Percentiles rank a stretch among this genome's conserved stretches.
These are phyloP conservation scores for Carposina sasakii DNA, from an alignment of 1,140 invertebrate genomes.

Conservation along the genomic window DNA sequence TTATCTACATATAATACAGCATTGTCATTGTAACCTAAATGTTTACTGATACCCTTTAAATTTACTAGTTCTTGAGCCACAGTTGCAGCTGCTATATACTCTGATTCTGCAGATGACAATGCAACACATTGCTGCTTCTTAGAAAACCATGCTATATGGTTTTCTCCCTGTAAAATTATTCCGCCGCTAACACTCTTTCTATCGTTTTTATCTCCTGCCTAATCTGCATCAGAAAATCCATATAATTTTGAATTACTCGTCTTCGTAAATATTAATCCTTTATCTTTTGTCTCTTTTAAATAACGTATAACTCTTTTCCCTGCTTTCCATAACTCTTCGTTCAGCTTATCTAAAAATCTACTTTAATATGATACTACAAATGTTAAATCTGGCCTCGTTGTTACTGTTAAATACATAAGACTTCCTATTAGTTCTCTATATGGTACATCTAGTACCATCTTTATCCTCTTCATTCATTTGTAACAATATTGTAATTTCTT, in stretches of 20 bases:
- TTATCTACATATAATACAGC: too few relatives aligned
- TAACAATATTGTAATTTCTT: too few relatives aligned
- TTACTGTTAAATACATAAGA: too few relatives aligned
- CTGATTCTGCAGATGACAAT: slow-evolving; percentile 28
- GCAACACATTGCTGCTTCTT: slow-evolving; percentile 29
- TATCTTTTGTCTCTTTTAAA: slow-evolving; percentile 1
- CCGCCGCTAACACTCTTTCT: slow-evolving; percentile 30
- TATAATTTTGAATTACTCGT: background rate
- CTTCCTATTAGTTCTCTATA: too few relatives aligned
- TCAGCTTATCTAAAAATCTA: slow-evolving; percentile 4
- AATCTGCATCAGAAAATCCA: slow-evolving; percentile 26
- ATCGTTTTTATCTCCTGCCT: slow-evolving; percentile 20
- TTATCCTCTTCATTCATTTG: too few relatives aligned
- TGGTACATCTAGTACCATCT: too few relatives aligned
- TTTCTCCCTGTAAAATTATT: slow-evolving; percentile 19
- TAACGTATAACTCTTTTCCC: slow-evolving; percentile 1
- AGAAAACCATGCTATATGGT: slow-evolving; percentile 26
- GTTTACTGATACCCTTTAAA: too few relatives aligned
- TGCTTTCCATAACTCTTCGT: slow-evolving; percentile 1
- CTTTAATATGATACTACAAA: background rate
- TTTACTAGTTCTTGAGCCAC: too few relatives aligned
- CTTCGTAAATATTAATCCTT: slow-evolving; percentile 1
- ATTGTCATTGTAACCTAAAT: too few relatives aligned
- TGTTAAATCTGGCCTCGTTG: background rate
- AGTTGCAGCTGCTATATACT: slow-evolving; percentile 33